Conservation (phyloP, 2,888 invertebrate species). For the Torymus aiolomorphi region DNA sequence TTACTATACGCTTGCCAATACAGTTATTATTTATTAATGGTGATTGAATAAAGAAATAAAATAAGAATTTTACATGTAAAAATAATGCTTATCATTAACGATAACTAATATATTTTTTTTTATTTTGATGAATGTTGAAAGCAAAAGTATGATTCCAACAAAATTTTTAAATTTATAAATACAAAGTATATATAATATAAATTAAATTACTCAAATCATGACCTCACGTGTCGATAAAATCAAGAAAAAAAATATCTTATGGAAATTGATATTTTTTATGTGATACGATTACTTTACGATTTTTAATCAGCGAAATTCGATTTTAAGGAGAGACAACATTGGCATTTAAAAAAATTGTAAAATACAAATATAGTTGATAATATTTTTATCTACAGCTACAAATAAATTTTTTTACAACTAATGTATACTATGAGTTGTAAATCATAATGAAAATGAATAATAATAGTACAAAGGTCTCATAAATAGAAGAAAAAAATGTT, state of each 20-base stretch:
- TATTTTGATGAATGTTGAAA: background rate
- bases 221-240: constrained; percentile 36
- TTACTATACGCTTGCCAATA: too few species aligned
- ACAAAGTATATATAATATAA: background rate
- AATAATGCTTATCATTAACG: too few species aligned
- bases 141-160: background rate
- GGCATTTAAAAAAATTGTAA: background rate
- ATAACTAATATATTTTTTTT: too few species aligned
- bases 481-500: too few species aligned
- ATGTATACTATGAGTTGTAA: too few species aligned
- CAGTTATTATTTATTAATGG: too few species aligned
- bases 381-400: background rate
- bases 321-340: constrained; percentile 4
- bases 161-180: background rate
- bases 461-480: too few species aligned
- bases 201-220: background rate
- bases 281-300: background rate
- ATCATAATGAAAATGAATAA: too few species aligned
- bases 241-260: constrained; percentile 11
- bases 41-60: too few species aligned
- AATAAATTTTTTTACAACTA: background rate
- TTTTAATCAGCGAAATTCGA: background rate
- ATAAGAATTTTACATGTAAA: too few species aligned
- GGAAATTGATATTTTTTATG: background rate
- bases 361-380: background rate